Evolutionary conservation across 1,140 invertebrate species (phyloP), one percentile per base, ranked within the genome.

Genomic region (Vanessa atalanta): DNA sequence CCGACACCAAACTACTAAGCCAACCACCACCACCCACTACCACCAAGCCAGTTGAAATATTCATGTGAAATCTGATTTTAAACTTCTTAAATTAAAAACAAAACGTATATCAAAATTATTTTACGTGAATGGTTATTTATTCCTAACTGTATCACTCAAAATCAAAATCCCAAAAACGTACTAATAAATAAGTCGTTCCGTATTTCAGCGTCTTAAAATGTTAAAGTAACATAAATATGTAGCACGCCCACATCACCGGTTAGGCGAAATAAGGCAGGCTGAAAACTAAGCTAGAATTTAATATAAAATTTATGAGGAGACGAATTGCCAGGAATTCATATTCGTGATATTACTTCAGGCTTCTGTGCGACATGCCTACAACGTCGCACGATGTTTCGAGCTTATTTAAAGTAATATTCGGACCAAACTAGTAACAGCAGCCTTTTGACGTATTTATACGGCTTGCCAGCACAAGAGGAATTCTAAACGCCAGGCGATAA

Each of bases 271-370:
- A 43, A 57, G 37, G 47, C n/a, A 31, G 64, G 51, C 20, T 66
- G 51, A 65, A 72, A 66, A 72, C 70, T 72, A 47, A 72, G 64
- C 64, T 47, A 72, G 64, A 72, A 72, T 72, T 72, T 72, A 72
- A 72, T 72, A 72, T 72, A 72, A 72, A 72, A 72, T 72, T 47
- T 72, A 72, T 66, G 51, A 72, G 53, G 8, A 65, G 51, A 65
- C 64, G 70, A 65, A 72, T 55, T 61, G 70, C 23, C 6, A 15
- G 53, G 70, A 64, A 66, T 72, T 72, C 70, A 72, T 72, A 72
- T 66, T 71, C 64, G 63, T 60, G 70, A 72, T 72, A 72, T 72
- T 72, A 66, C 23, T 23, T 14, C 70, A 51, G 31, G 20, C 64
- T 72, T 53, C 43, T 57, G 43, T 60, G 70, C 37, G 37, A 23